A percentile compares a stretch with the other conserved stretches of the same genome.
Evolutionary conservation across 2,113 vertebrate species (phyloP).

Genomic region (Lates calcarifer): DNA sequence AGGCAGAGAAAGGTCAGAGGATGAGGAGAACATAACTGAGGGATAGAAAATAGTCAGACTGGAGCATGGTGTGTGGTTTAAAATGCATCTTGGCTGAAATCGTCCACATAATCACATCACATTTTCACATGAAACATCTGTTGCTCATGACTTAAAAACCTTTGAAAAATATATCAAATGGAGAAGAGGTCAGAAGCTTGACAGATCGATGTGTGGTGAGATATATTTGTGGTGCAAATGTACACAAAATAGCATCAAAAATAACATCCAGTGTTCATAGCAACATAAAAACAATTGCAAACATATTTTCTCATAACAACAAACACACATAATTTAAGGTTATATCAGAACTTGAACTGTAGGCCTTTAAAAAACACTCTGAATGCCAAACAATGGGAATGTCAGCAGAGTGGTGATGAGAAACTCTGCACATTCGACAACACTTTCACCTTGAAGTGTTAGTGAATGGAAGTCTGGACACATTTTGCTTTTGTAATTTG

Average conservation of each 20-base stretch:
- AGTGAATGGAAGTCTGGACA: constrained; percentile 73
- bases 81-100: constrained; percentile 17
- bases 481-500: constrained; percentile 65
- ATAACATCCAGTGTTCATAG: constrained; percentile 43
- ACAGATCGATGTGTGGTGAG: constrained; percentile 5
- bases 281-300: constrained; percentile 46
- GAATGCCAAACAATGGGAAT: constrained; percentile 88
- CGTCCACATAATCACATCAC: not conserved
- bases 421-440: constrained; percentile 86
- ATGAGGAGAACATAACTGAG: constrained; percentile 31
- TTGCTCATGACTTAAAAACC: constrained; percentile 3
- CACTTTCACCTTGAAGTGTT: constrained; percentile 78
- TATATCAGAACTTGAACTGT: constrained; percentile 20
- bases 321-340: constrained; percentile 4
- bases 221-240: not conserved
- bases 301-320: constrained; percentile 35
- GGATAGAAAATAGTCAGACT: not conserved
- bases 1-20: constrained; percentile 63
- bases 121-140: not conserved
- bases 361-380: constrained; percentile 37
- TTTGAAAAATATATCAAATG: not conserved
- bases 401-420: constrained; percentile 83
- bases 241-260: constrained; percentile 30
- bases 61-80: constrained; percentile 1
- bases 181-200: constrained; percentile 2